Evolutionary conservation across 2,888 invertebrate species (phyloP), one percentile per base, ranked within the genome.

Genomic region (Rotaria sp.): DNA sequence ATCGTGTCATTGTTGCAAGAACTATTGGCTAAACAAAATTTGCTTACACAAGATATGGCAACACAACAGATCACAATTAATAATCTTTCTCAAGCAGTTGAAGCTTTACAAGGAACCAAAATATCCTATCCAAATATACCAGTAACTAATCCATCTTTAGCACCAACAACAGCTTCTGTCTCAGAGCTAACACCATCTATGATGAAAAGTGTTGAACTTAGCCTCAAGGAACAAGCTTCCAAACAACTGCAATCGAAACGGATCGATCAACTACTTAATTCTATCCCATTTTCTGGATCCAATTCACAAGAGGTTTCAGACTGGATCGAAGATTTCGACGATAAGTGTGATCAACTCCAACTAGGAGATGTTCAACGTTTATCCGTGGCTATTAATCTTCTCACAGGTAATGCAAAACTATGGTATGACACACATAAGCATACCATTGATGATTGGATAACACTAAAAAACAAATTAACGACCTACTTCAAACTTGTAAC

Each of bases 131-230:
- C n/a, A n/a, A 11, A 4, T 57, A 0, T n/a, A 57, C 11, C n/a
- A n/a, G 2, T 1, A 7, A 24, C 8, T n/a, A 24, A 1, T 11
- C 2, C n/a, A n/a, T 7, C n/a, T n/a, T n/a, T n/a, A 57, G 8
- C 38, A 74, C 13, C 21, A 74, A 74, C 38, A 74, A 21, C 21
- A 38, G 35, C 74, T 74, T 1, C 2, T 18, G 1, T 24, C 0
- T 45, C 7, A 10, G 7, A 45, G 45, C 3, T 24, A 21, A 4
- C 74, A 38, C 3, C 11, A 1, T 4, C 38, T 38, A 18, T 18
- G 5, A 45, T 45, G 5, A 45, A 8, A 10, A 35, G 38, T 18
- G 38, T 1, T 1, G 21, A 38, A 38, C 8, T 10, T 24, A 74
- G 35, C 21, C 74, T 30, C 8, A 11, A 38, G 10, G 18, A 74